Conservation (phyloP, 2,797 vertebrate genomes). For the Enteromius radiatus region DNA sequence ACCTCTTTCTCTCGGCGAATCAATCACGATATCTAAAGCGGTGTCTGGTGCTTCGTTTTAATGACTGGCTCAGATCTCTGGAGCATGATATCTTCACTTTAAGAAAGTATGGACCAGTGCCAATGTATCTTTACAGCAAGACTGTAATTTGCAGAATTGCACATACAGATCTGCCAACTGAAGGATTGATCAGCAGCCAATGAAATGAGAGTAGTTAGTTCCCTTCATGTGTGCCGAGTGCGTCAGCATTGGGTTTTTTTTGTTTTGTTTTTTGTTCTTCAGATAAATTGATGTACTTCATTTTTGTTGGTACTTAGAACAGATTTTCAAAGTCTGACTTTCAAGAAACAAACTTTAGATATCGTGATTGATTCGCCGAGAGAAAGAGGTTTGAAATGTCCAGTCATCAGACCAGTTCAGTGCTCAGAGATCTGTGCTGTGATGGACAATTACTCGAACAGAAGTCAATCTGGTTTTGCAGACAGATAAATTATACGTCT, state of each 20-base stretch:
- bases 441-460: background rate
- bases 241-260: background rate
- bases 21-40: no score
- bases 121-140: background rate
- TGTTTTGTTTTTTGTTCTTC: background rate
- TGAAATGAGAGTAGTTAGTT: background rate
- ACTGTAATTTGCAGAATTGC: background rate
- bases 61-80: background rate
- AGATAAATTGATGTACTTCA: no score
- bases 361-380: no score
- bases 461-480: background rate
- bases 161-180: background rate
- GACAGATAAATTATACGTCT: slow-evolving; percentile 11
- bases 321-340: no score
- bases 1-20: no score
- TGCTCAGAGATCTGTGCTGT: background rate
- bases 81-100: background rate
- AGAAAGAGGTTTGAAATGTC: background rate
- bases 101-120: background rate
- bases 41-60: background rate
- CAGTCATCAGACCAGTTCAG: background rate
- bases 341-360: no score
- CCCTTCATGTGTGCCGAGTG: background rate
- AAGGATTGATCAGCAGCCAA: background rate
- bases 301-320: no score